Evolutionary conservation across 2,113 vertebrate genomes (phyloP).

Genomic region (Boleophthalmus pectinirostris): DNA sequence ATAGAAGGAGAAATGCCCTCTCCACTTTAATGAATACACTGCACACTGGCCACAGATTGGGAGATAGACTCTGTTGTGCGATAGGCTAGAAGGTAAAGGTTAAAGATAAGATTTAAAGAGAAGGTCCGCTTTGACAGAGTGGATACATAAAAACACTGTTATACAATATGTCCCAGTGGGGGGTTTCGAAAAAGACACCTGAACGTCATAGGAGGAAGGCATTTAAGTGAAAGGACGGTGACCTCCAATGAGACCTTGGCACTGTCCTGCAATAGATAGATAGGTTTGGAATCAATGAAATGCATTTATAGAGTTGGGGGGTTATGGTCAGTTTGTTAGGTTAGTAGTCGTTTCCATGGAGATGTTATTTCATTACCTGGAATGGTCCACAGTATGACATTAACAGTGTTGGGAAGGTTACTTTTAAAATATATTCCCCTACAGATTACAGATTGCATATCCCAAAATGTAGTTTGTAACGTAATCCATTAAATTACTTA

Average conservation of each 20-base stretch:
- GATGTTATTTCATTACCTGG: too few species aligned
- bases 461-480: too few species aligned
- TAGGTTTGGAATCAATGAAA: too few species aligned
- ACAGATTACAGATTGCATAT: too few species aligned
- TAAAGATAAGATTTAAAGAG: neutral
- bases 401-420: too few species aligned
- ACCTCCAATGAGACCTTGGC: neutral
- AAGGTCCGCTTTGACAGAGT: constrained; percentile 1
- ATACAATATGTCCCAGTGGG: neutral
- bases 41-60: constrained; percentile 10
- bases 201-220: neutral
- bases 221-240: neutral
- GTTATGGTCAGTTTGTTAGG: too few species aligned
- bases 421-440: too few species aligned
- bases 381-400: too few species aligned
- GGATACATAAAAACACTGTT: neutral
- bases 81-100: constrained; percentile 1
- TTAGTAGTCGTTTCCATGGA: too few species aligned
- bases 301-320: too few species aligned
- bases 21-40: neutral
- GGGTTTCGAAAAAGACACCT: neutral
- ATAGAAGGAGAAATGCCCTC: constrained; percentile 22
- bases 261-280: too few species aligned
- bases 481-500: too few species aligned
- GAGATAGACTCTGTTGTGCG: constrained; percentile 12